Percentiles rank a stretch among this genome's conserved stretches.
Evolutionary conservation across 2,113 vertebrate genomes (phyloP).

Genomic region (Gymnorhina tibicen): DNA sequence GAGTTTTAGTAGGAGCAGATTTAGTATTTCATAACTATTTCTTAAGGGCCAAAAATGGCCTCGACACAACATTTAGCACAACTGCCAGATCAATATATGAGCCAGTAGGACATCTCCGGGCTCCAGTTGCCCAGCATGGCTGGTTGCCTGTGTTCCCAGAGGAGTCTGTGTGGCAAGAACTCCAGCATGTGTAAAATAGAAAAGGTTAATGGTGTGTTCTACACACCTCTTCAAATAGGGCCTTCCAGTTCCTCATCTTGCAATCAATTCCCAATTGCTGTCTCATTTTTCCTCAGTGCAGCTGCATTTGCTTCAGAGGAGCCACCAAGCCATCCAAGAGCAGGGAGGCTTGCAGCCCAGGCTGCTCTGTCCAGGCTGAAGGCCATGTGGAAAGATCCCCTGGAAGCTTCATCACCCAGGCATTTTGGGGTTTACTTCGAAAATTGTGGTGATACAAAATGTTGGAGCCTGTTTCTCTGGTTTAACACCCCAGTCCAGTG

Average conservation of each 20-base stretch:
- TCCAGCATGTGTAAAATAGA: background rate
- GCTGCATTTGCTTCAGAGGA: background rate
- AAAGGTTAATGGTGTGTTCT: background rate
- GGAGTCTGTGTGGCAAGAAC: background rate
- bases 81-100: background rate
- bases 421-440: background rate
- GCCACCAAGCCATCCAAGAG: accelerated
- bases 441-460: accelerated
- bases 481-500: background rate
- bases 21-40: background rate
- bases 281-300: background rate
- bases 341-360: background rate
- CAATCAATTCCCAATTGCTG: background rate
- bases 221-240: background rate
- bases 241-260: background rate
- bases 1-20: background rate
- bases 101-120: background rate
- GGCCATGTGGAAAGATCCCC: background rate
- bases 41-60: background rate
- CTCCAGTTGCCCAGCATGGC: accelerated
- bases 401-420: background rate
- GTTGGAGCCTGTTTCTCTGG: accelerated
- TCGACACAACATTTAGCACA: background rate
- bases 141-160: accelerated
- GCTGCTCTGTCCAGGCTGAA: background rate